A percentile compares a stretch with the other conserved stretches of the same genome.
Evolutionary conservation across 2,888 invertebrate genomes (phyloP).

Genomic region (Drosophila suboccidentalis): DNA sequence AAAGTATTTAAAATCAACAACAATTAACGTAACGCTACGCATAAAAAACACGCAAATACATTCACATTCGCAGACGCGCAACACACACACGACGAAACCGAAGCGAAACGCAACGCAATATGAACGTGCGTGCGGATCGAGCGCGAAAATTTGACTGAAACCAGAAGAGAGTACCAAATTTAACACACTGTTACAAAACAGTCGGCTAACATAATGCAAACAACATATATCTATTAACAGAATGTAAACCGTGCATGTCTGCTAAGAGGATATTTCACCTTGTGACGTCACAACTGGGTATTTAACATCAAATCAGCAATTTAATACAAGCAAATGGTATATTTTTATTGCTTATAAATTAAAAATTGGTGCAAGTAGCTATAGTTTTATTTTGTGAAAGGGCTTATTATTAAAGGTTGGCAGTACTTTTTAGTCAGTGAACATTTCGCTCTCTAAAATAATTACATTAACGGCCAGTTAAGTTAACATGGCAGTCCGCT

Average conservation of each 20-base stretch:
- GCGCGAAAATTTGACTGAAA: slow-evolving; percentile 47
- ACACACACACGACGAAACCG: slow-evolving; percentile 46
- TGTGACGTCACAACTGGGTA: slow-evolving; percentile 27
- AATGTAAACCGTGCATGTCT: background rate
- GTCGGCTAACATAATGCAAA: slow-evolving; percentile 19
- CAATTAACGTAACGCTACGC: slow-evolving; percentile 48
- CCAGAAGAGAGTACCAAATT: slow-evolving; percentile 15
- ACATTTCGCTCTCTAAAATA: background rate
- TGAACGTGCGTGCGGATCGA: slow-evolving; percentile 39
- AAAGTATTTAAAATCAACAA: slow-evolving; percentile 51
- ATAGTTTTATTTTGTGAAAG: background rate
- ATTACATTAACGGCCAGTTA: background rate
- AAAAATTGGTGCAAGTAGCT: background rate
- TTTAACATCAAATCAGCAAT: background rate
- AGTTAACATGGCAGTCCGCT: background rate
- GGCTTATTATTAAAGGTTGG: background rate
- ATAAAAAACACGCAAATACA: slow-evolving; percentile 30
- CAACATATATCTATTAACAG: background rate
- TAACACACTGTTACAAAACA: slow-evolving; percentile 1
- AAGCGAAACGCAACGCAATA: slow-evolving; percentile 41
- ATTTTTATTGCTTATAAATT: background rate
- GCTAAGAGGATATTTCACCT: background rate
- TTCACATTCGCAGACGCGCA: slow-evolving; percentile 38
- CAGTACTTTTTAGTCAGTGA: background rate
- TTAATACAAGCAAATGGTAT: background rate